phyloP scores from a whole-genome alignment of 2,113 vertebrate genomes.

The Phyllostomus hastatus region DNA sequence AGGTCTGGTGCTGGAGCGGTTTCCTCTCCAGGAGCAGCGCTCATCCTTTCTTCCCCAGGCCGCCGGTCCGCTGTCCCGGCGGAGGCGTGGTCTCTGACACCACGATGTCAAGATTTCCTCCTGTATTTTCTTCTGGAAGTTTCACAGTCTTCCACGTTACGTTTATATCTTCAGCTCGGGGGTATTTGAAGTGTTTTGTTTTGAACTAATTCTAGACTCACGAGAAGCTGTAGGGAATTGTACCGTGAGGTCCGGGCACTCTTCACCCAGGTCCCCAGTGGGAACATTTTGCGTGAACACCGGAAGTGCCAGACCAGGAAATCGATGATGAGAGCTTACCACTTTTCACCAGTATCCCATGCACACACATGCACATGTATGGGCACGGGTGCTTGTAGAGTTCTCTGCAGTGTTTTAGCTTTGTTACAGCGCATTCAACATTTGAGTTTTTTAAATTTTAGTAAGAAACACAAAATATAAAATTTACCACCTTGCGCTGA shows the following conservation, averaged over 20 bases:
- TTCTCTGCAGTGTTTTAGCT: no score
- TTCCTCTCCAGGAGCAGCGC: neutral
- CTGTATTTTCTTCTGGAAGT: neutral
- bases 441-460: neutral
- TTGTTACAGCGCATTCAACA: neutral
- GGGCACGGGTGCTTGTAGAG: neutral
- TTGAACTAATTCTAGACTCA: neutral
- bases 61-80: neutral
- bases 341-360: rapidly evolving
- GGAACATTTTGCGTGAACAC: no score
- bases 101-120: neutral
- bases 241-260: neutral
- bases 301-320: neutral
- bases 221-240: neutral
- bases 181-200: neutral
- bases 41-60: no score
- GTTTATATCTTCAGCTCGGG: neutral
- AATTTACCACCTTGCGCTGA: neutral
- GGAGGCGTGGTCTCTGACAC: neutral
- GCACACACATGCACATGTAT: no score
- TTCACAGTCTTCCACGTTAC: neutral
- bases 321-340: rapidly evolving
- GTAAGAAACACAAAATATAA: neutral
- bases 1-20: neutral
- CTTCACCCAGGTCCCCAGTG: neutral